Evolutionary conservation across 1,140 invertebrate species (phyloP).

Genomic region (Orius laevigatus): DNA sequence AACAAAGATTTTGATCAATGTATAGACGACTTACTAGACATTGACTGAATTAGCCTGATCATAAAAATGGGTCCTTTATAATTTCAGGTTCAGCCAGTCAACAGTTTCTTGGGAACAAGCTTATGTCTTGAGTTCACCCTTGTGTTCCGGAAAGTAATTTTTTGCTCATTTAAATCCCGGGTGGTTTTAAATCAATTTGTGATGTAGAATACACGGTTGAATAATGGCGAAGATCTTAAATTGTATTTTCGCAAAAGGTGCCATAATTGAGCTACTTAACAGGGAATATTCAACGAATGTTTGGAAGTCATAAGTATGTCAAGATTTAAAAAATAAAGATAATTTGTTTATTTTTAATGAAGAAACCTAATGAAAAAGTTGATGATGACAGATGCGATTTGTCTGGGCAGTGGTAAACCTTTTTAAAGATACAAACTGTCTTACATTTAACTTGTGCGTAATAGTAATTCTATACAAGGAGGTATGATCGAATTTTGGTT

Average conservation of each 20-base stretch:
- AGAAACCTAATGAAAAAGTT: slow-evolving; percentile 32
- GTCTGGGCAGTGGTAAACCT: slow-evolving; percentile 35
- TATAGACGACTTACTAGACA: too few relatives aligned
- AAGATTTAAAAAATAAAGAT: background rate
- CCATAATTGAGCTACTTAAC: slow-evolving; percentile 5
- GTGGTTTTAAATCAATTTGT: slow-evolving; percentile 22
- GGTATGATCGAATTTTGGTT: background rate
- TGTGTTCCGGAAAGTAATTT: slow-evolving; percentile 4
- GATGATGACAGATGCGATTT: slow-evolving; percentile 39
- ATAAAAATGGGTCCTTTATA: too few relatives aligned
- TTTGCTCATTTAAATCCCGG: slow-evolving; percentile 3
- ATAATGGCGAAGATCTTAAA: slow-evolving; percentile 36
- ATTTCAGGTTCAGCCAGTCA: too few relatives aligned
- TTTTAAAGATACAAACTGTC: slow-evolving; percentile 25
- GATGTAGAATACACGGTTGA: slow-evolving; percentile 32
- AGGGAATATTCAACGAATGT: background rate
- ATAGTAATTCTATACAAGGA: too few relatives aligned
- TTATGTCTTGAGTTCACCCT: too few relatives aligned
- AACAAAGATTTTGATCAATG: slow-evolving; percentile 18
- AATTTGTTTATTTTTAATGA: background rate
- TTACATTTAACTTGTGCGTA: too few relatives aligned
- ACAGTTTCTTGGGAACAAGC: too few relatives aligned
- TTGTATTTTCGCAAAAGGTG: slow-evolving; percentile 30
- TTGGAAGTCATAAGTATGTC: too few relatives aligned
- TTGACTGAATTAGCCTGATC: too few relatives aligned